These are phyloP conservation scores for Okamejei kenojei DNA, from an alignment of 2,797 vertebrate genomes.

Conservation along the genomic window DNA sequence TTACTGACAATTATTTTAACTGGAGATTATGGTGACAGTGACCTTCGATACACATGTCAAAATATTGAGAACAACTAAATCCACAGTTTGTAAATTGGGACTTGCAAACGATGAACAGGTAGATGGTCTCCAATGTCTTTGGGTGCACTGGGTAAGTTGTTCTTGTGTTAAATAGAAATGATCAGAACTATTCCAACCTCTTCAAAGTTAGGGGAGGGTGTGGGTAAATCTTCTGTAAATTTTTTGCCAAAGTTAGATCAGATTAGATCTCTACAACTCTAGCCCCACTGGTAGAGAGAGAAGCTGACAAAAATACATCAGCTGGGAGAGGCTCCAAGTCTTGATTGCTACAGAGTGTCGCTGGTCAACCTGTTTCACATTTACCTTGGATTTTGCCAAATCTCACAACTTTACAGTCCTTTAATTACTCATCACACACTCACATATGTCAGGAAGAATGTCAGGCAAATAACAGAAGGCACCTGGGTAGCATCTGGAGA, in stretches of 20 bases:
- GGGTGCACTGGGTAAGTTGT: background rate
- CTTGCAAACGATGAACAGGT: background rate
- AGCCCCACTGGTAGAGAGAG: no score
- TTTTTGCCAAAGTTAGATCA: background rate
- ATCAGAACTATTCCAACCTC: background rate
- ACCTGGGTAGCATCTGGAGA: background rate
- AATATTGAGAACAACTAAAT: background rate
- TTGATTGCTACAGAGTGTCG: background rate
- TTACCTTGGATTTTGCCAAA: background rate
- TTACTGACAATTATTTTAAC: no score
- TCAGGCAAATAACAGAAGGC: background rate
- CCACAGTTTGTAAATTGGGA: background rate
- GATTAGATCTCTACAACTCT: background rate
- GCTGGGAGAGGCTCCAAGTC: background rate
- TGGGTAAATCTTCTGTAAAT: no score
- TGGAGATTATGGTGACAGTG: background rate
- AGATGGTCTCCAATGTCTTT: background rate
- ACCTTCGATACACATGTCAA: background rate
- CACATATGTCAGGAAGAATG: background rate
- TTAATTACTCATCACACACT: background rate
- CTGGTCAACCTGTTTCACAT: background rate
- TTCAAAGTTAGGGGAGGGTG: no score
- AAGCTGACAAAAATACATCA: background rate
- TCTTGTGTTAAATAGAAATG: background rate
- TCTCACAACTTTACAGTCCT: background rate